These are phyloP conservation scores for Cepphus grylle DNA, from an alignment of 2,113 vertebrate species.

Conservation along the genomic window DNA sequence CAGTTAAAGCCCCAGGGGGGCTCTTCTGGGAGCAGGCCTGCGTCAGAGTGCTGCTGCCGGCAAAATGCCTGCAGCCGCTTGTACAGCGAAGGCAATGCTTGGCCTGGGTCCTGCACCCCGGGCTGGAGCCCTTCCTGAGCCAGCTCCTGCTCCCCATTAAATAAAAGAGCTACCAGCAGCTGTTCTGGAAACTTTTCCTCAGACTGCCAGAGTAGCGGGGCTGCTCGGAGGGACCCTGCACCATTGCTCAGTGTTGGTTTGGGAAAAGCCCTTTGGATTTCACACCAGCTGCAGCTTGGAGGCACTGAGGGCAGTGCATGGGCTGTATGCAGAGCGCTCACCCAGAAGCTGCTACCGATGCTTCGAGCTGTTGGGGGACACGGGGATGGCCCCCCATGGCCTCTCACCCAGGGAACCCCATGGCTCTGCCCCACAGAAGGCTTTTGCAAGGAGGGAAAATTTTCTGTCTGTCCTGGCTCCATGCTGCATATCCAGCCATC, in stretches of 20 bases:
- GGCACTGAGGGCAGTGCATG: not conserved
- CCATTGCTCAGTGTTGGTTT: not conserved
- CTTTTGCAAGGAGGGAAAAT: not conserved
- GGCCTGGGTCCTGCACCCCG: not conserved
- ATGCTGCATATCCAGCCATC: not conserved
- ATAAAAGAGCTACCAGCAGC: not conserved
- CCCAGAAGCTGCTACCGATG: not conserved
- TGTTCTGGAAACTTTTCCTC: not conserved
- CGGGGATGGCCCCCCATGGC: accelerated
- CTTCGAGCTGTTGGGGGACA: not conserved
- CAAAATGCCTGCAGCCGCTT: not conserved
- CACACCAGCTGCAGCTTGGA: not conserved
- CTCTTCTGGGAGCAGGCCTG: not conserved
- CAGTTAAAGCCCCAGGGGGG: accelerated
- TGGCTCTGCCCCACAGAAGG: not conserved
- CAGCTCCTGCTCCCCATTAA: not conserved
- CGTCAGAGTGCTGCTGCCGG: not conserved
- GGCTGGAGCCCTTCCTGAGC: not conserved
- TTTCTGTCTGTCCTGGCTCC: not conserved
- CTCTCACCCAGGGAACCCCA: not conserved
- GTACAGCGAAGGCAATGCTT: accelerated
- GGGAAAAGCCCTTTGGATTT: not conserved
- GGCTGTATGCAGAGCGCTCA: not conserved
- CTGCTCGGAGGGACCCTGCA: not conserved
- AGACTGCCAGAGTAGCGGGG: not conserved